phyloP scores from a whole-genome alignment of 2,113 vertebrate species.

The Oncorhynchus masou region DNA sequence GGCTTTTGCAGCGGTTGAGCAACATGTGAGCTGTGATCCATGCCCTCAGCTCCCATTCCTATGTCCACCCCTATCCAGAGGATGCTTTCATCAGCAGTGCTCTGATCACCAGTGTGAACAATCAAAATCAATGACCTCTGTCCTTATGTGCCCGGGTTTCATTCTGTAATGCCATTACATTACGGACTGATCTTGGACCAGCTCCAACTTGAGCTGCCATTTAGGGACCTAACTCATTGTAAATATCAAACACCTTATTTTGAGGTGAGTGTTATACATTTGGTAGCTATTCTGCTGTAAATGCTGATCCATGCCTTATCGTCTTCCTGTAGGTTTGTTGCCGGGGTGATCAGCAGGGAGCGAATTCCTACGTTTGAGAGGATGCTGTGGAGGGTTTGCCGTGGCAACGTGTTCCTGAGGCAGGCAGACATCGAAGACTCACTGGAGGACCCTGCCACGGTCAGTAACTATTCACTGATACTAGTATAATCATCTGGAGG shows the following conservation, averaged over 20 bases:
- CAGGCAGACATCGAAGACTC: conserved; percentile 95
- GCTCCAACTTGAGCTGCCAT: conserved; percentile 45
- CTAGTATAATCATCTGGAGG: background rate
- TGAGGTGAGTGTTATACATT: background rate
- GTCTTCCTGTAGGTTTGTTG: conserved; percentile 83
- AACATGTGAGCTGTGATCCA: background rate
- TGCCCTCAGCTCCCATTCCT: too few relatives aligned
- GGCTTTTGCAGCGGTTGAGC: background rate
- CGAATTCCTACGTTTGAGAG: conserved; percentile 95
- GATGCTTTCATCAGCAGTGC: background rate
- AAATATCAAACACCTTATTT: conserved; percentile 35
- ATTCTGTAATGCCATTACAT: too few relatives aligned
- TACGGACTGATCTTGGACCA: background rate
- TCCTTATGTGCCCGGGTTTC: too few relatives aligned
- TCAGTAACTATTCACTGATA: conserved; percentile 58
- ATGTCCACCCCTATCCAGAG: too few relatives aligned
- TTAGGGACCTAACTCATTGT: conserved; percentile 66
- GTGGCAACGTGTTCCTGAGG: conserved; percentile 94
- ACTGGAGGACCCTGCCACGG: conserved; percentile 90
- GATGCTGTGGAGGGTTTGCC: conserved; percentile 98
- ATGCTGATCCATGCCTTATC: background rate
- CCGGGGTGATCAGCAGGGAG: conserved; percentile 93
- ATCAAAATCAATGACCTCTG: background rate
- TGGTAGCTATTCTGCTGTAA: background rate
- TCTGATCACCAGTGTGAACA: background rate